Base-by-base conservation (phyloP, 2,888 invertebrate genomes). In the Melinaea marsaeus region DNA sequence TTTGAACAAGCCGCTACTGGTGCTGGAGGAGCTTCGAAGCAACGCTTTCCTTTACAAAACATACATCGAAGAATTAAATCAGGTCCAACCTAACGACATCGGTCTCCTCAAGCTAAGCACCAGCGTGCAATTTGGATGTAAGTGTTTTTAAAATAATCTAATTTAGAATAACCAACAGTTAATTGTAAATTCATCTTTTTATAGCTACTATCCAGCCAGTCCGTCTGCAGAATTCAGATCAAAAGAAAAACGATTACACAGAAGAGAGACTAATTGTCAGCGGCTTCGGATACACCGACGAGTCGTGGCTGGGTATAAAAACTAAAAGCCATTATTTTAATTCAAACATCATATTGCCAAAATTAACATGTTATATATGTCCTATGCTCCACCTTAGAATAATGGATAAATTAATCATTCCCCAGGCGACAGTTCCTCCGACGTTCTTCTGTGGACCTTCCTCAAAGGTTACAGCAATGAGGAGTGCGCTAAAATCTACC, bases 31-130 rank as follows among this genome's bases (percentile, higher is more conserved):
- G 2, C 32, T 70, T 0, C 54, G 71, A 58, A 79, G 68, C 55
- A 65, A 55, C 34, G 82, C 83, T 72, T 73, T 65, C 78, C 81
- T 89, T 69, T 79, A 87, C 70, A 85, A 85, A 0, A 57, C 60
- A 0, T 89, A 89, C 79, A 68, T 72, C 61, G 86, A 85, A 69
- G 61, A 67, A 58, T 22, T 54, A 0, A 81, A 72, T 2, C 79
- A 79, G 0, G 88, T 87, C 2, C 88, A 88, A 75, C 83, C 85
- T 0, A 78, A 79, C 34, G 88, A 88, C 67, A 82, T 88, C 46
- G 88, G 86, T 0, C 73, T 88, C 0, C 3, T 88, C 0, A 82
- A 80, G 1, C 62, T 88, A 2, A 72, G 81, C 42, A 51, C 73
- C 0, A 2, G 51, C 63, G 76, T 88, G 0, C 60, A 71, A 0